These are phyloP conservation scores for Uloborus diversus DNA, from an alignment of 1,140 invertebrate genomes.

Conservation along the genomic window DNA sequence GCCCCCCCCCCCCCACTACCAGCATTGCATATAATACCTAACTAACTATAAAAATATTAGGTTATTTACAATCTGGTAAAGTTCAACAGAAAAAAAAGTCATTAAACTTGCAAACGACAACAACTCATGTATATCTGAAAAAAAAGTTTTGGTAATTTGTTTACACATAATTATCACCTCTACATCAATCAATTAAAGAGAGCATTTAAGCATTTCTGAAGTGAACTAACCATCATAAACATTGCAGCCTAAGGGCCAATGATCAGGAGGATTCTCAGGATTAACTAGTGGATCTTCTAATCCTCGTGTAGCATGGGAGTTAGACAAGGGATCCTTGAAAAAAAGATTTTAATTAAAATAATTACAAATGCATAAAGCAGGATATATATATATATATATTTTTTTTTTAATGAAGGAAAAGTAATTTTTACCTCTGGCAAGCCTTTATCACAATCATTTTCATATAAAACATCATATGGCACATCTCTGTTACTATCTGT, in stretches of 20 bases:
- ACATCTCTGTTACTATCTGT: conserved; percentile 48
- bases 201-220: too few relatives aligned
- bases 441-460: conserved; percentile 54
- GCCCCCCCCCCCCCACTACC: not conserved
- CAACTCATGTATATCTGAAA: too few relatives aligned
- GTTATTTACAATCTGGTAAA: too few relatives aligned
- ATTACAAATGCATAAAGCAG: not conserved
- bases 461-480: conserved; percentile 42
- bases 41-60: too few relatives aligned
- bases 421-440: conserved; percentile 17
- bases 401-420: not conserved
- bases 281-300: conserved; percentile 16
- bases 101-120: too few relatives aligned
- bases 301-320: conserved; percentile 23
- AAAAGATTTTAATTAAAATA: not conserved
- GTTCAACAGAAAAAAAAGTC: too few relatives aligned
- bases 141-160: too few relatives aligned
- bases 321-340: conserved; percentile 22
- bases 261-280: conserved; percentile 20
- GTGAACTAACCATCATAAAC: conserved; percentile 47
- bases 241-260: conserved; percentile 41
- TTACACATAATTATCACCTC: too few relatives aligned
- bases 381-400: not conserved
- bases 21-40: too few relatives aligned
- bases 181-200: too few relatives aligned